These are phyloP conservation scores for Noturus placidus DNA, from an alignment of 2,113 vertebrate genomes.

Conservation along the genomic window DNA sequence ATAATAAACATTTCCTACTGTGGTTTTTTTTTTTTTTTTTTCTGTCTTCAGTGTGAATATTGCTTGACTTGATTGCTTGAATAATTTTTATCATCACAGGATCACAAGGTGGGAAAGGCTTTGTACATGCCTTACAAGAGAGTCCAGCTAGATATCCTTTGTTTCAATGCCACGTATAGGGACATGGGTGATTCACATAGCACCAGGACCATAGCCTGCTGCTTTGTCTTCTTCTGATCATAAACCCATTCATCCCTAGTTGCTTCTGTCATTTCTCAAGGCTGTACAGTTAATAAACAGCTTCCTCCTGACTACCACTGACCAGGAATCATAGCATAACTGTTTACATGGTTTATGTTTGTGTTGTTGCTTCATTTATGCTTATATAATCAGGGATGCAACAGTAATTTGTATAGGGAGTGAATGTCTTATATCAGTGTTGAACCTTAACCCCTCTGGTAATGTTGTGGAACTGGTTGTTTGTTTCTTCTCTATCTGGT, in stretches of 20 bases:
- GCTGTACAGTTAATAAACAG: neutral
- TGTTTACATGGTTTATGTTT: neutral
- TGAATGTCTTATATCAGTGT: neutral
- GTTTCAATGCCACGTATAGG: neutral
- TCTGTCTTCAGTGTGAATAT: neutral
- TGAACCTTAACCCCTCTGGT: slow-evolving; percentile 75
- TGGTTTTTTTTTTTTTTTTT: too few relatives aligned
- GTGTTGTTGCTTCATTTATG: neutral
- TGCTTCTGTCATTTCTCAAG: slow-evolving; percentile 52
- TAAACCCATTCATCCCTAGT: slow-evolving; percentile 56
- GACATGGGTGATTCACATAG: neutral
- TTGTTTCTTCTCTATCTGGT: slow-evolving; percentile 98
- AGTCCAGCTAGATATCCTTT: slow-evolving; percentile 98
- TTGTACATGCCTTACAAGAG: slow-evolving; percentile 83
- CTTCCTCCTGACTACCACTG: neutral
- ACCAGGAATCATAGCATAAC: slow-evolving; percentile 2
- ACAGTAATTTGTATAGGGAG: too few relatives aligned
- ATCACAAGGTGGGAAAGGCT: slow-evolving; percentile 77
- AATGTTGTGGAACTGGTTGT: slow-evolving; percentile 92
- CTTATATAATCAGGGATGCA: neutral
- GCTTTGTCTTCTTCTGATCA: slow-evolving; percentile 31
- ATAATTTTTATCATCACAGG: slow-evolving; percentile 69
- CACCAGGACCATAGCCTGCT: neutral
- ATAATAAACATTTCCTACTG: too few relatives aligned
- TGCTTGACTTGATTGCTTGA: neutral